Conservation (phyloP, 2,888 invertebrate species). For the Hypomecis atomaria region DNA sequence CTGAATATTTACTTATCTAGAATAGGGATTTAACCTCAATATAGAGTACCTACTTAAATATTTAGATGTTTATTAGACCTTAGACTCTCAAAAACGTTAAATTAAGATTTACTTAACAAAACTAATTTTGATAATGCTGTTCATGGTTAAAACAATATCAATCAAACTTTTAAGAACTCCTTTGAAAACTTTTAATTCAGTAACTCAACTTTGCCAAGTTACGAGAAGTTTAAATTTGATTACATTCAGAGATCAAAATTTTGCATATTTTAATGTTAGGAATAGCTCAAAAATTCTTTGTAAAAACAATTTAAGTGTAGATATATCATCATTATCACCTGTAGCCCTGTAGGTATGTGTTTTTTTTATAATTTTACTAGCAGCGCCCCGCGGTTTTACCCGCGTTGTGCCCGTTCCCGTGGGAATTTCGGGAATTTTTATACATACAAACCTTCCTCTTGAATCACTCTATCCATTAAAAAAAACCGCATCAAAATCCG, state of each 20-base stretch:
- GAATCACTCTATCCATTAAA: too few species aligned
- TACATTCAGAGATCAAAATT: slow-evolving; percentile 14
- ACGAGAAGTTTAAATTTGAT: slow-evolving; percentile 20
- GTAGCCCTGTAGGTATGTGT: too few species aligned
- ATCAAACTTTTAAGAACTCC: slow-evolving; percentile 26
- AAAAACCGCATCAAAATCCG: too few species aligned
- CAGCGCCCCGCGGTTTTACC: too few species aligned
- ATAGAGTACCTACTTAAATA: not conserved
- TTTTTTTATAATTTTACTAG: too few species aligned
- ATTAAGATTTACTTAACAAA: slow-evolving; percentile 7
- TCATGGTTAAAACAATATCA: slow-evolving; percentile 25
- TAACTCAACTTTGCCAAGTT: slow-evolving; percentile 7
- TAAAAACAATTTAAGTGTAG: not conserved
- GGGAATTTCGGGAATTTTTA: too few species aligned
- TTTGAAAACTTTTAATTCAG: slow-evolving; percentile 23
- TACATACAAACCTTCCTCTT: too few species aligned
- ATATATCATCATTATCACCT: too few species aligned
- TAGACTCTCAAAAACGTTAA: slow-evolving; percentile 1
- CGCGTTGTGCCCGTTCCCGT: too few species aligned
- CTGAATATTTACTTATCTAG: not conserved
- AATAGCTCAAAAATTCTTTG: not conserved
- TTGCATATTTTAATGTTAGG: slow-evolving; percentile 7
- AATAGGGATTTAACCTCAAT: not conserved
- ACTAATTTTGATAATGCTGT: slow-evolving; percentile 13
- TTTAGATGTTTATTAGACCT: not conserved